phyloP scores from a whole-genome alignment of 2,797 vertebrate species.

The Peromyscus attwateri region DNA sequence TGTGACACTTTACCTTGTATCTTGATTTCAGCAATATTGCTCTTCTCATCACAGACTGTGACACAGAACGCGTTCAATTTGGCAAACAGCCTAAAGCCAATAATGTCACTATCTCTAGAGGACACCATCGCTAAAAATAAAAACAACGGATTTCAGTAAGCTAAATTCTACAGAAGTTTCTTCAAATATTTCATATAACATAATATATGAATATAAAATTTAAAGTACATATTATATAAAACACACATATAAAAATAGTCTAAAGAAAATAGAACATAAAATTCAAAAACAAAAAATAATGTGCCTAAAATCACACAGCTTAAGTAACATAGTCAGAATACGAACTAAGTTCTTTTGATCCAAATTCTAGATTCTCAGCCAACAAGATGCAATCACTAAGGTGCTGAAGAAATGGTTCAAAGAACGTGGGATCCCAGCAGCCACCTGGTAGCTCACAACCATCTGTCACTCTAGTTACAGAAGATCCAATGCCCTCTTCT shows the following conservation, averaged over 20 bases:
- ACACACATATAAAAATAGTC: constrained; percentile 40
- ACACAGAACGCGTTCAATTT: constrained; percentile 94
- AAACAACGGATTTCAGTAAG: constrained; percentile 52
- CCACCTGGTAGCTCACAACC: background rate
- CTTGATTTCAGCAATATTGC: constrained; percentile 96
- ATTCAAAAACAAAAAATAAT: constrained; percentile 19
- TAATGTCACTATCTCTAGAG: constrained; percentile 90
- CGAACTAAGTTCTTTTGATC: constrained; percentile 49
- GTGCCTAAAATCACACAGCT: background rate
- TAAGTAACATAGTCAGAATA: background rate
- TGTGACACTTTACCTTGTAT: constrained; percentile 92
- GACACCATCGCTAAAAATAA: constrained; percentile 88
- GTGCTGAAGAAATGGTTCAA: background rate
- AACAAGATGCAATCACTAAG: background rate
- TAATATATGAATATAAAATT: background rate
- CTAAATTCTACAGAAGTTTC: constrained; percentile 13
- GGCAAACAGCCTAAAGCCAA: constrained; percentile 94
- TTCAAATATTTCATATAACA: background rate
- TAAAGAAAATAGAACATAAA: constrained; percentile 22
- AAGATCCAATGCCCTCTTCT: background rate
- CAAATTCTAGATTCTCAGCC: background rate
- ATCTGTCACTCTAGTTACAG: background rate
- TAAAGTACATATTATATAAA: constrained; percentile 54
- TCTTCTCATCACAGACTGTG: constrained; percentile 92
- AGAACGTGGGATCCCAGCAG: background rate